phyloP scores from a whole-genome alignment of 2,113 vertebrate genomes.

The Amia ocellicauda region DNA sequence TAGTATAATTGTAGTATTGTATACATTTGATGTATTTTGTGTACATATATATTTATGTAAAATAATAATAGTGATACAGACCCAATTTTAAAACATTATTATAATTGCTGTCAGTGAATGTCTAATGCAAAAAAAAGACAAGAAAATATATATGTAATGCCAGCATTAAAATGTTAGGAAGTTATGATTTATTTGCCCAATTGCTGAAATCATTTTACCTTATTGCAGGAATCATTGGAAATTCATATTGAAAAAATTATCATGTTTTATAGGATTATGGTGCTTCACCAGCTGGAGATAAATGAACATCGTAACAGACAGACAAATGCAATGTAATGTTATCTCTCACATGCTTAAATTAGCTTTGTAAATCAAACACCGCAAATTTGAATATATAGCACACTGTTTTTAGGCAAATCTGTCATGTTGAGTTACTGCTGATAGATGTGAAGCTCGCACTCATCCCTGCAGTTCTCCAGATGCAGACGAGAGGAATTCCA shows the following conservation, averaged over 20 bases:
- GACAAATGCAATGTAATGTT: slow-evolving; percentile 11
- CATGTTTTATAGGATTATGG: background rate
- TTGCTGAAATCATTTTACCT: background rate
- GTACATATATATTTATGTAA: too few species aligned
- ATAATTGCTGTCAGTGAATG: too few species aligned
- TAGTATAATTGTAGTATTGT: too few species aligned
- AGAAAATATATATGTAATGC: too few species aligned
- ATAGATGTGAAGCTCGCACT: background rate
- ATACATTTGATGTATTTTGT: too few species aligned
- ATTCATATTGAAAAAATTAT: background rate
- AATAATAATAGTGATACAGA: too few species aligned
- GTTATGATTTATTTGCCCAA: too few species aligned
- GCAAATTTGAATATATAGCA: slow-evolving; percentile 15
- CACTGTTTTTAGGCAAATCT: background rate
- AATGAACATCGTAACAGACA: slow-evolving; percentile 13
- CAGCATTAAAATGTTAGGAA: too few species aligned
- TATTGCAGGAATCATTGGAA: slow-evolving; percentile 1
- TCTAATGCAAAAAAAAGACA: too few species aligned
- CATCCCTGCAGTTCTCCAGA: background rate
- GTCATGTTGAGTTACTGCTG: background rate
- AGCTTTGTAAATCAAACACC: slow-evolving; percentile 24
- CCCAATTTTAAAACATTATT: too few species aligned
- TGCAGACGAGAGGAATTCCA: background rate
- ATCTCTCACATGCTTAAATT: slow-evolving; percentile 19
- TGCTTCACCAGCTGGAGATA: background rate